Base-by-base conservation (phyloP, 2,888 invertebrate genomes). In the Lasioglossum oenotherae region DNA sequence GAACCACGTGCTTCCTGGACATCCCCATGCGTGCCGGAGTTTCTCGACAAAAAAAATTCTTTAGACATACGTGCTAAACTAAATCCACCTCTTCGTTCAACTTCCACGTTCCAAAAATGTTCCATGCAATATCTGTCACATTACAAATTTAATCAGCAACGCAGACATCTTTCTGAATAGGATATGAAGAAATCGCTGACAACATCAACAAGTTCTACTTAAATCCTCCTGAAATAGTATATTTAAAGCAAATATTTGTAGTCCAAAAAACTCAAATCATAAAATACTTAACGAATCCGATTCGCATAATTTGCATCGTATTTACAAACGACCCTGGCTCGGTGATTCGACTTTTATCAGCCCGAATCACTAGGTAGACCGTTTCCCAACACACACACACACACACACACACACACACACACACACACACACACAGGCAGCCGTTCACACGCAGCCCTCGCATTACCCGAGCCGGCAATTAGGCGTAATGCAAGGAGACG, bases 401-500 rank as follows among this genome's bases (percentile, higher is more conserved):
- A 38, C 14, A 38, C 14, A n/a, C 81, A 82, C 85, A 73, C 78
- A 74, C 35, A 38, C 14, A 27, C 81, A 74, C 35, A 38, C 14
- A 38, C 14, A n/a, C 81, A 82, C 85, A 73, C 78, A 74, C 35
- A 38, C 14, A 27, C 81, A 82, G 85, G 71, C 78, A 76, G 76
- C 46, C n/a, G 46, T 46, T 64, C 46, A 35, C 31, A 46, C 35
- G 64, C 64, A 74, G 69, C 38, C 4, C 38, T 67, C 74, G 41
- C 57, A 82, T 87, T 88, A 88, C 81, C 84, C 87, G 87, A 89
- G 88, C 89, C 88, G 88, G 81, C 87, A 90, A 90, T 90, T 90
- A 89, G 87, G 78, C 81, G 82, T 80, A 57, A 83, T 74, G 86
- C 53, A 77, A 35, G 46, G 23, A 44, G 67, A 49, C 67, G 35